phyloP scores from a whole-genome alignment of 2,888 invertebrate species.

The Scelioninae gen. 1 region DNA sequence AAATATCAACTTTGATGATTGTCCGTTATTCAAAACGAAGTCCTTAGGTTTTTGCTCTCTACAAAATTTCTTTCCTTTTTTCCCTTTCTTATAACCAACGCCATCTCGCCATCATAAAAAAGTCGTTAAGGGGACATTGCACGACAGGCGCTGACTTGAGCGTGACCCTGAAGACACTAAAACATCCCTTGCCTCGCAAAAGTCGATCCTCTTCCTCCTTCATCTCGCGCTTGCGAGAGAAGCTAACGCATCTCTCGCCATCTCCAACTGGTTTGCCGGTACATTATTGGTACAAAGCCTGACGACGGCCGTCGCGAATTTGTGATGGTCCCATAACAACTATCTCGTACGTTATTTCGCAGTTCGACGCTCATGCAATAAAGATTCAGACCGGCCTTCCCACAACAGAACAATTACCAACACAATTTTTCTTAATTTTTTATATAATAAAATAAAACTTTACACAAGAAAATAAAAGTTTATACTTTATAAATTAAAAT shows the following conservation, averaged over 20 bases:
- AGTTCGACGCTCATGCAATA: slow-evolving; percentile 37
- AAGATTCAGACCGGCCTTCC: not conserved
- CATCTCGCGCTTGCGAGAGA: slow-evolving; percentile 42
- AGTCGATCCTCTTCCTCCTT: slow-evolving; percentile 67
- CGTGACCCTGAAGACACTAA: slow-evolving; percentile 75
- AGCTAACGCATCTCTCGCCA: slow-evolving; percentile 21
- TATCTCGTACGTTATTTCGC: slow-evolving; percentile 49
- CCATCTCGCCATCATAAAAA: slow-evolving; percentile 68
- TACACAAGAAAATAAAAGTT: too few relatives aligned
- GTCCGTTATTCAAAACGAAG: slow-evolving; percentile 41
- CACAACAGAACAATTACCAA: not conserved
- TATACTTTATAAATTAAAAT: too few relatives aligned
- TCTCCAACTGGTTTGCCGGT: slow-evolving; percentile 47
- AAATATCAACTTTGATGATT: too few relatives aligned
- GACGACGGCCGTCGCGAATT: slow-evolving; percentile 79
- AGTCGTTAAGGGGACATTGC: slow-evolving; percentile 73
- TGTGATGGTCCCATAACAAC: slow-evolving; percentile 70
- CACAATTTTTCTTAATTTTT: not conserved
- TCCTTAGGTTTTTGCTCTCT: slow-evolving; percentile 4
- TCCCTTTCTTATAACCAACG: slow-evolving; percentile 35
- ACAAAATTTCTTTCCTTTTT: slow-evolving; percentile 15
- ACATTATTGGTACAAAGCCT: slow-evolving; percentile 78
- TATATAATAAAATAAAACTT: too few relatives aligned
- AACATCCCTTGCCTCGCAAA: slow-evolving; percentile 72
- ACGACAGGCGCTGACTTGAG: slow-evolving; percentile 58